Base-by-base conservation (phyloP, 2,888 invertebrate species). In the Danaus chrysippus region DNA sequence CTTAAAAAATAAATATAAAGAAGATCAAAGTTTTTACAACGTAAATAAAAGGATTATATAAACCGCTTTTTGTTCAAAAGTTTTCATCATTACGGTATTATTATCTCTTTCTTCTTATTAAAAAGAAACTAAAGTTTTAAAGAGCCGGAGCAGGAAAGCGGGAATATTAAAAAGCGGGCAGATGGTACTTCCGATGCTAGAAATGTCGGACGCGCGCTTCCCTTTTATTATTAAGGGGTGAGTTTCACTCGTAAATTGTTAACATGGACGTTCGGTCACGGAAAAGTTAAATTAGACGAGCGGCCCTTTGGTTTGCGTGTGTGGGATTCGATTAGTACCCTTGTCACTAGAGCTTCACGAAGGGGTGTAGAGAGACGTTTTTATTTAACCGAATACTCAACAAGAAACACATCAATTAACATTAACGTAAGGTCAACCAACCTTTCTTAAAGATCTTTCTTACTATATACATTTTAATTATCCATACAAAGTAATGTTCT, bases 151-250 rank as follows among this genome's bases (percentile, higher is more conserved):
- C 70, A 77, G 76, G 75, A 72, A 69, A 72, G 71, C 76, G 76
- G 76, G 74, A 79, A 73, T 79, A 79, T 82, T 77, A 79, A 81
- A 78, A 79, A 76, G 78, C 71, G 73, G 71, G 70, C 80, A 81
- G 79, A 79, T 77, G 79, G 76, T 75, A 70, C 66, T 76, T 79
- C 67, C 59, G 61, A 70, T 68, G 68, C 74, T 72, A 83, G 83
- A 83, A 82, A 82, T 78, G 83, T 79, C 76, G 79, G 76, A 68
- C 71, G 74, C 70, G 72, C 75, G 72, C 75, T 76, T 74, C 75
- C 73, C 76, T 82, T 86, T 86, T 83, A 85, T 82, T 87, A 84
- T 86, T 84, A 80, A 85, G 78, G 85, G 84, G 81, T 76, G 79
- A 74, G 75, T 81, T 82, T 82, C 81, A 82, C 82, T 79, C 81